phyloP scores from a whole-genome alignment of 1,140 invertebrate species.

The Nasonia giraulti region DNA sequence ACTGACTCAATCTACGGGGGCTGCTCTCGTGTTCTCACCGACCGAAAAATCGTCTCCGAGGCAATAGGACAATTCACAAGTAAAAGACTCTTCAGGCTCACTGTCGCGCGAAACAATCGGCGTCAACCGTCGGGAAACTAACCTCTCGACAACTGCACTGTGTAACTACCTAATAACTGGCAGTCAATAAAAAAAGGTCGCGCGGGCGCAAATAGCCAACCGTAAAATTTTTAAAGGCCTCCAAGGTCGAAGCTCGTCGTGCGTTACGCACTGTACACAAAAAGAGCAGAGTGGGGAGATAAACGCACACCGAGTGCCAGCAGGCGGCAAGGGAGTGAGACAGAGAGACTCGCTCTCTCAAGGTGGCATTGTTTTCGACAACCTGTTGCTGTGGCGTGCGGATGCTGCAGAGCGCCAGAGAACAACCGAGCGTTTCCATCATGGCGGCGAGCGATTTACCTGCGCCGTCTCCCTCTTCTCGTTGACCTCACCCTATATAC shows the following conservation, averaged over 20 bases:
- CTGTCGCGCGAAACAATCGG: no score
- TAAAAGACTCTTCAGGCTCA: no score
- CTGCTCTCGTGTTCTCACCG: no score
- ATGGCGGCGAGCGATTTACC: conserved; percentile 48
- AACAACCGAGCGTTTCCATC: conserved; percentile 30
- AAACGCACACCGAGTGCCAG: not conserved
- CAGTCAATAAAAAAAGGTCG: no score
- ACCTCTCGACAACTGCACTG: no score
- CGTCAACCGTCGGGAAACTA: no score
- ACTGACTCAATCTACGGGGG: no score
- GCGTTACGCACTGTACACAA: not conserved
- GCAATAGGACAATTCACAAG: no score
- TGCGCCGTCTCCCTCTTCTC: not conserved
- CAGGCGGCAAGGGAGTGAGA: not conserved
- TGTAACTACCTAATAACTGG: no score
- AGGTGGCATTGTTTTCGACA: conserved; percentile 42
- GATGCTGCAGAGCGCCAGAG: not conserved
- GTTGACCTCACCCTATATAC: not conserved
- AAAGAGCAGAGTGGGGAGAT: not conserved
- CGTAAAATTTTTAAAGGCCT: conserved; percentile 16
- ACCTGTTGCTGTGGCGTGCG: conserved; percentile 45
- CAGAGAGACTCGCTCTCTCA: not conserved
- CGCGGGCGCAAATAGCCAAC: not conserved
- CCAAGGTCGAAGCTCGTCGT: not conserved
- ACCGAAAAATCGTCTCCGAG: no score